Conservation (phyloP, 1,140 invertebrate species). For the Augochlora pura region DNA sequence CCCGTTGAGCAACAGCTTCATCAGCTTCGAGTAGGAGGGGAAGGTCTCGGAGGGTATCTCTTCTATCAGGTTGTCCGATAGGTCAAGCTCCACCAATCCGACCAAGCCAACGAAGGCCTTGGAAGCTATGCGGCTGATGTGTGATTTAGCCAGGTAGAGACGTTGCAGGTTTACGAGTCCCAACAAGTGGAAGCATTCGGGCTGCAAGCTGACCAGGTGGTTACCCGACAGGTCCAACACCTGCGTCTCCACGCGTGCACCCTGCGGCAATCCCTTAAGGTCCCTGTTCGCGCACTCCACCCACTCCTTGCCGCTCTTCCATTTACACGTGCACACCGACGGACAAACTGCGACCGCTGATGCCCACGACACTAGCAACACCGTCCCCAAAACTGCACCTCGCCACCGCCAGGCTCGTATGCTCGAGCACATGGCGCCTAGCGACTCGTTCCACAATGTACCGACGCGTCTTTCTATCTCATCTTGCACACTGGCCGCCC, state of each 20-base stretch:
- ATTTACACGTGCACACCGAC: conserved; percentile 90
- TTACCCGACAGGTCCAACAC: conserved; percentile 93
- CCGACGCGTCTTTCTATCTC: conserved; percentile 17
- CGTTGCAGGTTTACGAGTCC: conserved; percentile 93
- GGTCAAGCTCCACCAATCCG: conserved; percentile 93
- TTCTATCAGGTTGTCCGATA: conserved; percentile 90
- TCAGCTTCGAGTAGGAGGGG: conserved; percentile 87
- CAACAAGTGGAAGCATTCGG: conserved; percentile 88
- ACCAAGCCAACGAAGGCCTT: conserved; percentile 90
- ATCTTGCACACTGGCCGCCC: conserved; percentile 1
- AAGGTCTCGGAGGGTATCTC: conserved; percentile 89
- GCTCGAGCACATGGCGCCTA: conserved; percentile 56
- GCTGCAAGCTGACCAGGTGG: conserved; percentile 87
- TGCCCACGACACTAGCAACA: conserved; percentile 53
- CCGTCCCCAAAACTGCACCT: conserved; percentile 50
- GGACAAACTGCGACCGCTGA: conserved; percentile 82
- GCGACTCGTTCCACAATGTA: conserved; percentile 31
- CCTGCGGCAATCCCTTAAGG: conserved; percentile 88
- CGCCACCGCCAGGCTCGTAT: conserved; percentile 55
- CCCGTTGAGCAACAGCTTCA: conserved; percentile 89
- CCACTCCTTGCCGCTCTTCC: conserved; percentile 94
- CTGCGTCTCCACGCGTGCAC: conserved; percentile 93
- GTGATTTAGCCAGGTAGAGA: conserved; percentile 89
- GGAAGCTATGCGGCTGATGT: conserved; percentile 88
- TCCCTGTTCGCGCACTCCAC: conserved; percentile 91